Evolutionary conservation across 2,888 invertebrate genomes (phyloP), one percentile per base, ranked within the genome.

Genomic region (Ypsolopha scabrella): DNA sequence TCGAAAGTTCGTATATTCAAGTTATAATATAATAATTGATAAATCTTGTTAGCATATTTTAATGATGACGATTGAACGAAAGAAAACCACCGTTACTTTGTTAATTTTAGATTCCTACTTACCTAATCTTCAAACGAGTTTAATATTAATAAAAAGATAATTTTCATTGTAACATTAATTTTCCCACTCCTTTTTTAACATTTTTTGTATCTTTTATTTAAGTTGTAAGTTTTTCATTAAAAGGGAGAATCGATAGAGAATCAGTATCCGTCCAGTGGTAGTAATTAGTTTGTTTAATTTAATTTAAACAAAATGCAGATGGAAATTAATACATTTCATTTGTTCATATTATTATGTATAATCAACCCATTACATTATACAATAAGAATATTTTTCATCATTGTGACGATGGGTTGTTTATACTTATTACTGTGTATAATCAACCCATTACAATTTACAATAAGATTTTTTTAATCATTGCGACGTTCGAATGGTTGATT

Each of bases 241-340:
- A 71, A 75, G 72, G 75, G 63, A 71, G 70, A 75, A 81, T 80
- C 83, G 82, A 86, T 81, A 81, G 78, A 3, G 78, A 82, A 86
- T 86, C 86, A 85, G 86, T 86, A 86, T 86, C 86, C 86, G 85
- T 86, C 86, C 86, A 85, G 71, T 72, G 69, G 72, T 85, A 83
- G 79, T 75, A 54, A 52, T 63, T 63, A 24, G 38, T 64, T 53
- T 46, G 33, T 53, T 63, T 63, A 24, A 44, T 64, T 53, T 46
- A 45, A 45, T 45, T 46, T 46, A n/a, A 43, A 39, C 10, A n/a
- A 3, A 39, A 39, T 39, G 9, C 39, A 39, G 3, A 6, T 39
- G 9, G 1, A 39, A 24, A n/a, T n/a, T n/a, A n/a, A 24, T 4
- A 24, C 4, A 24, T 24, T 24, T 24, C 24, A 24, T 24, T 24